Base-by-base conservation (phyloP, 2,797 vertebrate species). In the Phalloptychus januarius region DNA sequence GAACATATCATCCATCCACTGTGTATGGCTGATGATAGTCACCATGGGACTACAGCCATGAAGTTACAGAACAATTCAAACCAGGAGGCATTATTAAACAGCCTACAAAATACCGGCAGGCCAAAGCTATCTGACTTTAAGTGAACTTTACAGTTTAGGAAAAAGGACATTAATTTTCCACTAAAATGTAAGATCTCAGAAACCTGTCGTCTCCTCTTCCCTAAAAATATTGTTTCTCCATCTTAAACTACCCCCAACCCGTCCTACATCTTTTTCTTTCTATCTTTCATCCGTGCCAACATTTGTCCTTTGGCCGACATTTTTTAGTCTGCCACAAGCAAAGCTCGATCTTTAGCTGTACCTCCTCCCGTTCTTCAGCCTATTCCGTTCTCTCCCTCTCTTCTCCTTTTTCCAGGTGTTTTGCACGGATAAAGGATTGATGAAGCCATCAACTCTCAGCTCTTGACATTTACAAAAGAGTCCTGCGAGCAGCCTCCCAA, bases 391-490 rank as follows among this genome's bases (percentile, higher is more conserved):
- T 6, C 2, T 20, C 7, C 70, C 45, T 42, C 20, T 54, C 52
- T 67, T n/a, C 63, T 48, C 52, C 40, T 13, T 42, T 42, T 69
- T 25, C 85, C 95, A 96, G 95, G 94, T 97, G 94, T 95, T 96
- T 87, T 88, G 89, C 79, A 36, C 89, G 90, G 94, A 97, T 97
- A 97, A 97, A 95, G 95, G 95, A 96, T 92, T 93, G 94, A 96
- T 96, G 96, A 95, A 95, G 93, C 94, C 94, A 96, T 96, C 94
- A 95, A 88, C 89, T 91, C 86, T 87, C 91, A 92, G 91, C 89
- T 95, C 93, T 92, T 96, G 95, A 96, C 95, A 96, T 96, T 97
- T 94, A 93, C 94, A 92, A 96, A 96, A 94, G 61, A 94, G 83
- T 83, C 95, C 92, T 95, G 95, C 89, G 92, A 94, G 91, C 93